These are phyloP conservation scores for Phenganax stokvisi DNA, from an alignment of 92 coral and sea anemone species.

Conservation along the genomic window DNA sequence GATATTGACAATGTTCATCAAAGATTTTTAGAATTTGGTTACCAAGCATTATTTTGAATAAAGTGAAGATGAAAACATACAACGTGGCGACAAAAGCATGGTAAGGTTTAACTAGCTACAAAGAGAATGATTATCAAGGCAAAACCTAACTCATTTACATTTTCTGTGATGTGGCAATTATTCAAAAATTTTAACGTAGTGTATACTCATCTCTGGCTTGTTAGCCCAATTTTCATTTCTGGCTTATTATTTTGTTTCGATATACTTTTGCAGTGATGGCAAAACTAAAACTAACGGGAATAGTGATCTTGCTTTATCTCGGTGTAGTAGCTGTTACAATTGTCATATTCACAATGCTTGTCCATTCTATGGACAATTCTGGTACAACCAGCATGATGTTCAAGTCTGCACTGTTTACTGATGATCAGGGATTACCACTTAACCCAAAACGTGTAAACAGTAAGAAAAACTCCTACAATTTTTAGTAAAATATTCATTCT, in stretches of 20 bases:
- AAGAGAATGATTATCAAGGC: background rate
- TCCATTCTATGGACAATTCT: constrained; percentile 9
- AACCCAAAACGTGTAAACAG: background rate
- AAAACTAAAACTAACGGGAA: constrained; percentile 12
- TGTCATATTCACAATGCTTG: constrained; percentile 5
- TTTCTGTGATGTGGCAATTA: constrained; percentile 9
- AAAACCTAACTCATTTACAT: background rate
- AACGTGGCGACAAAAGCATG: constrained; percentile 11
- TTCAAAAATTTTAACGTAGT: background rate
- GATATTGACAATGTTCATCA: too few species aligned
- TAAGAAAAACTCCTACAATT: background rate
- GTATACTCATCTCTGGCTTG: too few species aligned
- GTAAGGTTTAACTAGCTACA: background rate
- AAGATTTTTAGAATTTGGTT: background rate
- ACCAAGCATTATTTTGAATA: background rate
- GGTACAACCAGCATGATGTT: background rate
- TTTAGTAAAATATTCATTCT: background rate
- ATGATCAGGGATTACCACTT: background rate
- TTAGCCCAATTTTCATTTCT: too few species aligned
- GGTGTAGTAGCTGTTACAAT: constrained; percentile 12
- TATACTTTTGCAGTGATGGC: background rate
- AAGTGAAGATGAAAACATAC: background rate
- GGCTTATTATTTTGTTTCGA: too few species aligned
- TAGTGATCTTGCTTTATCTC: constrained; percentile 5
- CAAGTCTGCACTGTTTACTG: background rate